phyloP scores from a whole-genome alignment of 2,797 vertebrate genomes.

The Gymnoscopelus microlampas region DNA sequence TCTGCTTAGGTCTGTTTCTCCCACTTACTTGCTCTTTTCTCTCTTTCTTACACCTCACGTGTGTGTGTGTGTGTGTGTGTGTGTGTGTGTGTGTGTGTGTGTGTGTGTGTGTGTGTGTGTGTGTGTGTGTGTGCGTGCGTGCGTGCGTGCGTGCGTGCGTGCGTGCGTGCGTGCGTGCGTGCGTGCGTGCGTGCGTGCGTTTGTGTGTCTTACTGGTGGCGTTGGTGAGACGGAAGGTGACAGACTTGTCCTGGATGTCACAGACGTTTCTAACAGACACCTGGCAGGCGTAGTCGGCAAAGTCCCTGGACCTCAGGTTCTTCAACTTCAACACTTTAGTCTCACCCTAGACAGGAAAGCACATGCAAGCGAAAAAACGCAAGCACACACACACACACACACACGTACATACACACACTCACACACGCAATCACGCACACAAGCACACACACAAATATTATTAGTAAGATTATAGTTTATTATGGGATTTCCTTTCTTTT shows the following conservation, averaged over 20 bases:
- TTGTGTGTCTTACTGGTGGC: slow-evolving; percentile 85
- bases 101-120: slow-evolving; percentile 24
- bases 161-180: not conserved
- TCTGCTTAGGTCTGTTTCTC: not conserved
- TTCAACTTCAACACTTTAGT: slow-evolving; percentile 98
- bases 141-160: slow-evolving; percentile 26
- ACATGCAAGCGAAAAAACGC: not conserved
- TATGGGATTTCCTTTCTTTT: no score
- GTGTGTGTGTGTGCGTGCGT: slow-evolving; percentile 18
- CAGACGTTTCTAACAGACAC: slow-evolving; percentile 97
- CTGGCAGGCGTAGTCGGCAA: slow-evolving; percentile 95
- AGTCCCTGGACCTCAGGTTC: slow-evolving; percentile 94
- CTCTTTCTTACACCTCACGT: not conserved
- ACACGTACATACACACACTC: slow-evolving; percentile 8
- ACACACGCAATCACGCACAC: slow-evolving; percentile 16
- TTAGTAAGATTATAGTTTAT: no score
- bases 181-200: not conserved
- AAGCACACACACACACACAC: slow-evolving; percentile 10
- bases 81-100: slow-evolving; percentile 16
- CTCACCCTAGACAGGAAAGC: slow-evolving; percentile 85
- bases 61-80: not conserved
- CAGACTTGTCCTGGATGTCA: slow-evolving; percentile 92
- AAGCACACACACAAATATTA: not conserved
- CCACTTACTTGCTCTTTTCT: not conserved
- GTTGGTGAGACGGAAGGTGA: slow-evolving; percentile 95